These are phyloP conservation scores for Squalus acanthias DNA, from an alignment of 2,797 vertebrate genomes.

Conservation along the genomic window DNA sequence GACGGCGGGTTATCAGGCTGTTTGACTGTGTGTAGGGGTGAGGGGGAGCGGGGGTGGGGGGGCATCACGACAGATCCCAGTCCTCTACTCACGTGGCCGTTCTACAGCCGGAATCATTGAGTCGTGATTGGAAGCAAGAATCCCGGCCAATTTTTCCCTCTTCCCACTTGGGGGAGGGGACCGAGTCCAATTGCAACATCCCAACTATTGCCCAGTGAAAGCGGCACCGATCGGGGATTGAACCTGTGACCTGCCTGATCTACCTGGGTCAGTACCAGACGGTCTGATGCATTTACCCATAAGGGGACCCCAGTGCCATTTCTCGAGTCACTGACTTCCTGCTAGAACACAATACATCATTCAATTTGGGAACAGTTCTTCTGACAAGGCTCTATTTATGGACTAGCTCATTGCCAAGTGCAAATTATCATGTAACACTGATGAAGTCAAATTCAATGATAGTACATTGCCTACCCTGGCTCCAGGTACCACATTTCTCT, in stretches of 20 bases:
- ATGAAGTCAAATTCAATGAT: not conserved
- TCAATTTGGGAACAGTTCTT: not conserved
- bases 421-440: not conserved
- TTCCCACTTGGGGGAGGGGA: not conserved
- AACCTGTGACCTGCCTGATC: not conserved
- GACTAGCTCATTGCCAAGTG: not conserved
- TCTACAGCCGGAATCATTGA: not conserved
- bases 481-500: not conserved
- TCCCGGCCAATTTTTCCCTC: not conserved
- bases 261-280: not conserved
- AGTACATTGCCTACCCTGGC: not conserved
- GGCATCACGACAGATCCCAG: not conserved
- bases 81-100: not conserved
- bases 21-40: not conserved
- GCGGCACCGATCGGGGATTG: too few species aligned
- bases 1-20: not conserved
- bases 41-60: not conserved
- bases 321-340: not conserved
- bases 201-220: too few species aligned
- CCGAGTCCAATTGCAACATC: not conserved
- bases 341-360: not conserved
- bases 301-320: not conserved
- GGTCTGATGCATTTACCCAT: not conserved
- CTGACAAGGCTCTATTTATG: not conserved
- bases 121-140: not conserved